Percentiles rank a stretch among this genome's conserved stretches.
phyloP scores from a whole-genome alignment of 2,888 invertebrate species.

The Prostheceraeus crozeri region DNA sequence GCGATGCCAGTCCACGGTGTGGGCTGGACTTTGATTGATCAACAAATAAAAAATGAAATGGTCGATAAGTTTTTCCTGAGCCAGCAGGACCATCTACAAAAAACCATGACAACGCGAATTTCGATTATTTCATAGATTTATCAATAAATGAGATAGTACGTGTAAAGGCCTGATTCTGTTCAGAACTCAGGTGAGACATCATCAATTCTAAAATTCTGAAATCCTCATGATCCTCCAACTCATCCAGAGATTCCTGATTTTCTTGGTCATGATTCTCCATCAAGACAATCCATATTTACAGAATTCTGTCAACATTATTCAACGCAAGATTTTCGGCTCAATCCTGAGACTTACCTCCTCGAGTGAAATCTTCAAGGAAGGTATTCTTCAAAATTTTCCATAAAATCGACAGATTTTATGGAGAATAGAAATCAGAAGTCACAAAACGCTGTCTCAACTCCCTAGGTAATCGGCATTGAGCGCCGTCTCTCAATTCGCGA shows the following conservation, averaged over 20 bases:
- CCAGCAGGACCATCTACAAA: conserved; percentile 57
- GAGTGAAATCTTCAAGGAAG: conserved; percentile 23
- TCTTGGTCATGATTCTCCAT: too few relatives aligned
- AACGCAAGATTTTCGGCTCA: too few relatives aligned
- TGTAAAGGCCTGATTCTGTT: too few relatives aligned
- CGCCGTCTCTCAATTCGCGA: conserved; percentile 45
- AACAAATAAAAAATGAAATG: background rate
- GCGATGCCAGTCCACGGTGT: conserved; percentile 58
- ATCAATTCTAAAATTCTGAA: too few relatives aligned
- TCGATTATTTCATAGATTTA: too few relatives aligned
- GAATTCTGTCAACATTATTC: too few relatives aligned
- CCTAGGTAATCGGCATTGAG: conserved; percentile 32
- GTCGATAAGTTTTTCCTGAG: conserved; percentile 45
- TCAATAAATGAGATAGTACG: too few relatives aligned
- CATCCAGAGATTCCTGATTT: too few relatives aligned
- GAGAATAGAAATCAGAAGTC: conserved; percentile 38
- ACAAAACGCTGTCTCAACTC: conserved; percentile 42
- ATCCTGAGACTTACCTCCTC: too few relatives aligned
- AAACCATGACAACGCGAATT: background rate
- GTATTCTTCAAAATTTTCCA: conserved; percentile 39
- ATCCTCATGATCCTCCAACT: too few relatives aligned
- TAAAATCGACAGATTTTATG: conserved; percentile 39
- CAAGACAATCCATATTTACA: too few relatives aligned
- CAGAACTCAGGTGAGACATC: too few relatives aligned
- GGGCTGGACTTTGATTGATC: conserved; percentile 51